Base-by-base conservation (phyloP, 1,140 invertebrate species). In the Varroa destructor region DNA sequence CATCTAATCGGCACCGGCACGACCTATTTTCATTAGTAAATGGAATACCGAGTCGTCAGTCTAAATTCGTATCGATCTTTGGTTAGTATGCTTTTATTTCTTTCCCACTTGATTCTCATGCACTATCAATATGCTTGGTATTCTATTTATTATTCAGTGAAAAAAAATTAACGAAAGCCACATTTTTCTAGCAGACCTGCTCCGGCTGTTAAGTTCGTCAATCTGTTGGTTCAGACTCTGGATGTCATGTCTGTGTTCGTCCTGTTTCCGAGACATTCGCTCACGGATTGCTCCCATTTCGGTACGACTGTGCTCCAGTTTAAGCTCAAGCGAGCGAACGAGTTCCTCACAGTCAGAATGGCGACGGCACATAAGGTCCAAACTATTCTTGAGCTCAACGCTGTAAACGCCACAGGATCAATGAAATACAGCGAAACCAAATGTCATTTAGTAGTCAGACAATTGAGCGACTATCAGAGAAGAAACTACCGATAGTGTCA, bases 321-420 rank as follows among this genome's bases (percentile, higher is more conserved):
- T 46, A 14, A 43, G 61, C 14, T 40, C 12, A 12, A 67, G 61
- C 10, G 46, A 14, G 40, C 46, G 40, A 4, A 40, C 36, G 40
- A 43, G 61, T 40, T 67, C 61, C 46, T 67, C 61, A 14, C 40
- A 67, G 10, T 67, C 61, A 25, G 61, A 67, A 37, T 67, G 61
- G 12, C 61, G 61, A 43, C 61, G 61, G 61, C 61, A 67, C 61
- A 67, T 67, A 1, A 67, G 61, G 61, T 67, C 61, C 12, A 67
- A 37, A 67, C 61, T 67, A 5, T 67, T 67, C 61, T 67, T 67
- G 14, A 67, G 61, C 8, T 67, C 61, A 40, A 67, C 10, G 40
- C 61, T 67, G 61, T 43, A n/a, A 67, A 67, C 37, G 12, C 12
- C 12, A 36, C 25, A 6, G 25, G 57, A 37, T 8, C 12, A 40